Evolutionary conservation across 2,113 vertebrate genomes (phyloP).

Genomic region (Rhea americana): DNA sequence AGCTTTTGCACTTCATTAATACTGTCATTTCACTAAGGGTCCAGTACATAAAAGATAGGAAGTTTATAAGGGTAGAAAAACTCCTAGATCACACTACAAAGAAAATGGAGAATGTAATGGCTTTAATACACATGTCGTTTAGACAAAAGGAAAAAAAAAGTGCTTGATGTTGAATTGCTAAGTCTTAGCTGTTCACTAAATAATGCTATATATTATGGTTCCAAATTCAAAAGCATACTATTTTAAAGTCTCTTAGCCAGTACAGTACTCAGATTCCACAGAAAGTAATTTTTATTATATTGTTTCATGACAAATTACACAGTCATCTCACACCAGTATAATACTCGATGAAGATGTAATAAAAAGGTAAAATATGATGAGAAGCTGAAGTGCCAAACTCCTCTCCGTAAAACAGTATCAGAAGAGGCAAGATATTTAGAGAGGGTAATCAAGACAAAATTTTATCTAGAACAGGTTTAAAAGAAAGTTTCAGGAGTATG

Average conservation of each 20-base stretch:
- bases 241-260: background rate
- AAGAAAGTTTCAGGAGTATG: background rate
- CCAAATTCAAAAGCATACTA: background rate
- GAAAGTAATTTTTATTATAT: background rate
- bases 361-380: background rate
- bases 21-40: background rate
- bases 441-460: background rate
- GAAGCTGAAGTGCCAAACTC: background rate
- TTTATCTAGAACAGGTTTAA: background rate
- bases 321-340: background rate
- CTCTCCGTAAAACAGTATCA: background rate
- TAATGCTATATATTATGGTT: background rate
- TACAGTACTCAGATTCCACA: background rate
- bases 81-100: background rate
- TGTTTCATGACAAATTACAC: background rate
- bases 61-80: background rate
- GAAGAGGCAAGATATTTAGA: background rate
- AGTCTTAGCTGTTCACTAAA: background rate
- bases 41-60: background rate
- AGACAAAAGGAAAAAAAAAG: background rate
- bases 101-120: background rate
- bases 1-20: constrained; percentile 61
- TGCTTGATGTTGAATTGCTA: background rate
- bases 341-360: background rate
- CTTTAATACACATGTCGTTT: too few species aligned